Evolutionary conservation across 1,140 invertebrate genomes (phyloP), one percentile per base, ranked within the genome.

Genomic region (Ceratosolen solmsi): DNA sequence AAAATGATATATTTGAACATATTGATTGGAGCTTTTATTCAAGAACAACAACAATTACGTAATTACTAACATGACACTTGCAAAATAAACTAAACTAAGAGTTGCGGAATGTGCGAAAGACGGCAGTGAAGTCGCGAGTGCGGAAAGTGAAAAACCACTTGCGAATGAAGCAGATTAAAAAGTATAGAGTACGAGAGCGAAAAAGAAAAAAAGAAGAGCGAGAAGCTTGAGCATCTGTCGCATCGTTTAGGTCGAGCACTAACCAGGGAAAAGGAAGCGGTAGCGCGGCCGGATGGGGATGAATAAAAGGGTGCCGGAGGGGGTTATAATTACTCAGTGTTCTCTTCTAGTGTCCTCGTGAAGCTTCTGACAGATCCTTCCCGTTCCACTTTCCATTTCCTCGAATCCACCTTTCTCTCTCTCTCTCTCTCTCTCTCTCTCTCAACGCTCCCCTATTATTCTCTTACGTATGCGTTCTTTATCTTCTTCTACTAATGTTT

Each of bases 301-400:
- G 74, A 78, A 68, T 58, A 83, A 84, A 82, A 79, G 30, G 27
- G 51, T 80, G 70, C 58, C 33, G 71, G 73, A 73, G 81, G 58
- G 70, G n/a, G 75, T 82, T 84, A 85, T 86, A 85, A 85, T 85
- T 85, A 85, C 81, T 84, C 80, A 68, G 58, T 80, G 84, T 84
- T 76, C 79, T 76, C 36, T 77, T 80, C 82, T 54, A 63, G 70
- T 74, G 83, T 85, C 76, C 36, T 73, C 73, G 77, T 80, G 49
- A 80, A 85, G 76, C 41, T 36, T 60, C 63, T 84, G 77, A 84
- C 82, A 84, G 56, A 58, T 84, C 49, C 74, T 84, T 84, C 41
- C 25, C 41, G 68, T 71, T 58, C 74, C 63, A 58, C 38, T 58
- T 58, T 60, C 38, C 33, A 30, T 81, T 74, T 46, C 60, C 33